Evolutionary conservation across 2,113 vertebrate species (phyloP), one percentile per base, ranked within the genome.

Genomic region (Dissostichus mawsoni): DNA sequence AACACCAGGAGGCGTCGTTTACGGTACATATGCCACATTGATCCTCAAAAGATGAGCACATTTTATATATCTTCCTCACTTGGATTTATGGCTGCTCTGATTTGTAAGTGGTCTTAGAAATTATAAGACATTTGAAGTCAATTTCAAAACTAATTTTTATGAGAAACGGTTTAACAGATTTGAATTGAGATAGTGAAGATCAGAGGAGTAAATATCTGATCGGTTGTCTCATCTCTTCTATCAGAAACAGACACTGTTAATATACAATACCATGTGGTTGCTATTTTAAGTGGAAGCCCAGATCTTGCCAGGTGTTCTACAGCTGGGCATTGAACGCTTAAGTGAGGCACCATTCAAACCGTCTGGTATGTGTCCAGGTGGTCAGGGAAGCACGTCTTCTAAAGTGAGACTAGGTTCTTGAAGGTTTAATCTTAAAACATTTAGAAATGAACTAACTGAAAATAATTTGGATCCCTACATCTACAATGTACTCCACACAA

Each of bases 301-400:
- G 77, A 69, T 80, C 44, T 66, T 57, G 61, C 76, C 89, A 90
- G 77, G 61, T 92, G 85, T 85, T 78, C 11, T 23, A 33, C 90
- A 91, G 85, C 83, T 92, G 87, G 76, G 17, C 0, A 25, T 13
- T 68, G 76, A 69, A 73, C 44, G 12, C 48, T 58, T 74, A 76
- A 80, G 76, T 85, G 81, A 90, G 74, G 74, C 81, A 61, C 56
- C 56, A 51, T 20, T 41, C 23, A 45, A 69, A 84, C 75, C 62
- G 82, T 80, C 80, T 87, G 79, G 63, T 77, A 81, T 89, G 86
- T 81, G 78, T 83, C 82, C 85, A 90, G 86, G 78, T 89, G 81
- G 47, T 76, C 67, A 47, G 51, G 55, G 25, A 55, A 82, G 47
- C 0, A 0, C 47, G 69, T 69, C 52, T 14, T 78, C 84, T 78